Evolutionary conservation across 2,113 vertebrate genomes (phyloP).

Genomic region (Corydoras maculifer): DNA sequence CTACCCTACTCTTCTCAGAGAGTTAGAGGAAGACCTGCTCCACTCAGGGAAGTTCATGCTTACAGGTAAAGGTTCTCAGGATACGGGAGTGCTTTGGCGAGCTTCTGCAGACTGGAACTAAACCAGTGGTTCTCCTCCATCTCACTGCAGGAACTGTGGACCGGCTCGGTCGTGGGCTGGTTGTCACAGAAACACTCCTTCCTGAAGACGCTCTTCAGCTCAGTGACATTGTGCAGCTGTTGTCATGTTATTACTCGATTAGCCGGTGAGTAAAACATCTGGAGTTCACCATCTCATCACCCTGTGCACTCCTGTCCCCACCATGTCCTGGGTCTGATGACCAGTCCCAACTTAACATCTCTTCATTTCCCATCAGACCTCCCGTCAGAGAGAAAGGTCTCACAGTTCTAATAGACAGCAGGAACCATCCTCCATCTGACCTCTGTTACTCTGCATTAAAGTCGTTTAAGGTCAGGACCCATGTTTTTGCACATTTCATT

Average conservation of each 20-base stretch:
- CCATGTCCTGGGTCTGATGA: background rate
- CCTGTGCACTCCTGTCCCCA: no score
- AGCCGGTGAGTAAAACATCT: constrained; percentile 62
- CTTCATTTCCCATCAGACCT: constrained; percentile 57
- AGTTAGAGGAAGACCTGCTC: constrained; percentile 64
- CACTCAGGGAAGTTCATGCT: constrained; percentile 66
- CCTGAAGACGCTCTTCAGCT: constrained; percentile 52
- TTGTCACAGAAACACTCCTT: constrained; percentile 59
- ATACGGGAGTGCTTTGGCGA: background rate
- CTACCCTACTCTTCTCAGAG: constrained; percentile 47
- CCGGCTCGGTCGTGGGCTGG: constrained; percentile 72
- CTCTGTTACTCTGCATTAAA: constrained; percentile 60
- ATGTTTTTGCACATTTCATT: no score
- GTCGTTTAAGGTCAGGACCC: constrained; percentile 64
- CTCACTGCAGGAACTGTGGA: constrained; percentile 64
- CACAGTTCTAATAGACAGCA: constrained; percentile 72
- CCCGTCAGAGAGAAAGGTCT: constrained; percentile 70
- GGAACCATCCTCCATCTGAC: constrained; percentile 56
- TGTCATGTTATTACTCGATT: constrained; percentile 72
- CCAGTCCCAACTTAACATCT: background rate
- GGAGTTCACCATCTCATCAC: no score
- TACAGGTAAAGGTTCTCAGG: constrained; percentile 50
- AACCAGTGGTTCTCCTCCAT: background rate
- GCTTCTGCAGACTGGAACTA: background rate
- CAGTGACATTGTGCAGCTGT: constrained; percentile 57